Evolutionary conservation across 2,888 invertebrate genomes (phyloP).

Genomic region (Griposia aprilina): DNA sequence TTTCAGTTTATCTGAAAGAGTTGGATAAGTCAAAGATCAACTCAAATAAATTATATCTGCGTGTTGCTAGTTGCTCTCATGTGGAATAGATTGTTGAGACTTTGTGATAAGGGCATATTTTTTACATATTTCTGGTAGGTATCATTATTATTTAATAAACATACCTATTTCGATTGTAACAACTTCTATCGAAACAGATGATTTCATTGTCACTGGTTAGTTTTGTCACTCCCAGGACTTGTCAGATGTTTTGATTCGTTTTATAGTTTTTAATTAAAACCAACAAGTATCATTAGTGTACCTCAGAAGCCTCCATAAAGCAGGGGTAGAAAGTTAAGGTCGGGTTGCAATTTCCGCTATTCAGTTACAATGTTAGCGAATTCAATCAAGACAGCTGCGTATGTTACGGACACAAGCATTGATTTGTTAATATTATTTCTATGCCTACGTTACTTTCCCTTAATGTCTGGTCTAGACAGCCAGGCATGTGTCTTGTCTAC

Average conservation of each 20-base stretch:
- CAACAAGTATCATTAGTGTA: constrained; percentile 10
- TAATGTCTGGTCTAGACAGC: neutral
- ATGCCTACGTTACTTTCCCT: constrained; percentile 28
- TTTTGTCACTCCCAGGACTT: neutral
- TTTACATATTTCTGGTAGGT: neutral
- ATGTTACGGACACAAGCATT: constrained; percentile 13
- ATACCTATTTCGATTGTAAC: neutral
- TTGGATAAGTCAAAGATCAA: constrained; percentile 31
- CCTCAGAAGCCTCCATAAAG: constrained; percentile 36
- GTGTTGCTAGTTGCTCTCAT: constrained; percentile 18
- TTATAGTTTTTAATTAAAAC: constrained; percentile 33
- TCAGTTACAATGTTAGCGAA: constrained; percentile 54
- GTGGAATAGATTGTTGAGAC: neutral
- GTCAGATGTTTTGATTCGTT: neutral
- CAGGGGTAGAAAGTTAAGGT: constrained; percentile 60
- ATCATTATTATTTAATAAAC: neutral
- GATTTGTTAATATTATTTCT: constrained; percentile 29
- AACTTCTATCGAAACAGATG: too few species aligned
- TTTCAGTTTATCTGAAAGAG: neutral
- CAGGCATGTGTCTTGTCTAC: neutral
- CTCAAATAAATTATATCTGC: neutral
- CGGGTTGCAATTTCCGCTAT: constrained; percentile 55
- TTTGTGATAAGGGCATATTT: constrained; percentile 4
- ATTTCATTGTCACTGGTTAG: neutral
- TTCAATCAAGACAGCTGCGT: constrained; percentile 42